phyloP scores from a whole-genome alignment of 1,140 invertebrate species.

The Nomia melanderi region DNA sequence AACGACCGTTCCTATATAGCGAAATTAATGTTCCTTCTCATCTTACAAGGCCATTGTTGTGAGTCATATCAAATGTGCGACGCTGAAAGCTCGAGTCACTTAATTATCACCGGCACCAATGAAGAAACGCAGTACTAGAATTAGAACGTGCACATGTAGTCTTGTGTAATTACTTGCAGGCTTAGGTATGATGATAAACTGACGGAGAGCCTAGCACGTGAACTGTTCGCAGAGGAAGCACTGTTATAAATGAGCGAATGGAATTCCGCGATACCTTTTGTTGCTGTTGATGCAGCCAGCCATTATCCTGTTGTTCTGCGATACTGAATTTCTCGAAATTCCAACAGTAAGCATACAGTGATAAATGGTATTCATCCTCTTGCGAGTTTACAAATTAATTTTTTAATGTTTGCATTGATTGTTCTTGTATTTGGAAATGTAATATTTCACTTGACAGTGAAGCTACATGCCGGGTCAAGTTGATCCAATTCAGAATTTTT shows the following conservation, averaged over 20 bases:
- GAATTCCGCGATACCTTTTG: slow-evolving; percentile 26
- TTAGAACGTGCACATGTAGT: slow-evolving; percentile 28
- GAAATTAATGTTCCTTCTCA: slow-evolving; percentile 51
- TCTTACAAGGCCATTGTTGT: slow-evolving; percentile 40
- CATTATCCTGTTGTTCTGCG: background rate
- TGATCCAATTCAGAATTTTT: too few species aligned
- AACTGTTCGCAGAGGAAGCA: background rate
- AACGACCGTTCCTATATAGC: slow-evolving; percentile 44
- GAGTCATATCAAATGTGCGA: slow-evolving; percentile 36
- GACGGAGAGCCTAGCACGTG: slow-evolving; percentile 26
- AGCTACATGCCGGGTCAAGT: too few species aligned
- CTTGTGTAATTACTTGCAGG: slow-evolving; percentile 42
- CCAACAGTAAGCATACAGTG: background rate
- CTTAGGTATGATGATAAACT: slow-evolving; percentile 47
- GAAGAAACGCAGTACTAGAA: slow-evolving; percentile 25
- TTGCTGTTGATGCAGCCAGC: background rate
- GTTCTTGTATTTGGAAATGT: background rate
- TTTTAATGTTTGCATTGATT: background rate
- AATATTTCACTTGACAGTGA: background rate
- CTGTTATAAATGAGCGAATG: slow-evolving; percentile 35
- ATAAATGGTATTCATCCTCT: background rate
- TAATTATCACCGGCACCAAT: slow-evolving; percentile 46
- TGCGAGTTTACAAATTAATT: background rate
- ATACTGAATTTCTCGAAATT: slow-evolving; percentile 5
- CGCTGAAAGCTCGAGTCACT: slow-evolving; percentile 40